Conservation (phyloP, 2,113 vertebrate genomes). For the Scomber japonicus region DNA sequence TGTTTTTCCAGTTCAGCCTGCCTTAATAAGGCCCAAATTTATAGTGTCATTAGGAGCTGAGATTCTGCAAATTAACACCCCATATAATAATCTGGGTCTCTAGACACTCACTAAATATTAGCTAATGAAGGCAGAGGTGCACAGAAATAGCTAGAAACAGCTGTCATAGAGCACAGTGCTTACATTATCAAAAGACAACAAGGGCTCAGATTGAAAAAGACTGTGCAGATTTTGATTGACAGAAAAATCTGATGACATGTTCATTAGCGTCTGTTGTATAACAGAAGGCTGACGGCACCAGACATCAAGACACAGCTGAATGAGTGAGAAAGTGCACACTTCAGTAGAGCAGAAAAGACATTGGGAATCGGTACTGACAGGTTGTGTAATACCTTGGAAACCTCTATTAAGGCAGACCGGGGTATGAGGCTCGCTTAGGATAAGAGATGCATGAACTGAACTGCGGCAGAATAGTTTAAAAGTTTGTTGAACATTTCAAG, state of each 20-base stretch:
- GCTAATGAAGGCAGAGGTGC: constrained; percentile 1
- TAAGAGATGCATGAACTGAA: neutral
- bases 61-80: constrained; percentile 19
- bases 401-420: neutral
- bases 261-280: neutral
- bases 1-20: neutral
- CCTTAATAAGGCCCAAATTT: neutral
- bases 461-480: neutral
- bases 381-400: neutral
- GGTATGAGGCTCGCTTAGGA: neutral
- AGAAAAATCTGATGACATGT: neutral
- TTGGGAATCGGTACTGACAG: neutral
- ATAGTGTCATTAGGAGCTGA: constrained; percentile 3
- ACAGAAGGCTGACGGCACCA: neutral
- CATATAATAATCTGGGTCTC: neutral
- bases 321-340: neutral
- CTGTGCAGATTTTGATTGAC: constrained; percentile 44
- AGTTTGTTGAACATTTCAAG: neutral
- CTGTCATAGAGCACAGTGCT: neutral
- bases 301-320: constrained; percentile 7
- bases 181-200: constrained; percentile 13
- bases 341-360: neutral
- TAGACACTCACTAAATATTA: constrained; percentile 17
- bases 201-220: constrained; percentile 2
- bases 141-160: constrained; percentile 19